These are phyloP conservation scores for Spinus olivaceus DNA, from an alignment of 2,797 vertebrate genomes.

Conservation along the genomic window DNA sequence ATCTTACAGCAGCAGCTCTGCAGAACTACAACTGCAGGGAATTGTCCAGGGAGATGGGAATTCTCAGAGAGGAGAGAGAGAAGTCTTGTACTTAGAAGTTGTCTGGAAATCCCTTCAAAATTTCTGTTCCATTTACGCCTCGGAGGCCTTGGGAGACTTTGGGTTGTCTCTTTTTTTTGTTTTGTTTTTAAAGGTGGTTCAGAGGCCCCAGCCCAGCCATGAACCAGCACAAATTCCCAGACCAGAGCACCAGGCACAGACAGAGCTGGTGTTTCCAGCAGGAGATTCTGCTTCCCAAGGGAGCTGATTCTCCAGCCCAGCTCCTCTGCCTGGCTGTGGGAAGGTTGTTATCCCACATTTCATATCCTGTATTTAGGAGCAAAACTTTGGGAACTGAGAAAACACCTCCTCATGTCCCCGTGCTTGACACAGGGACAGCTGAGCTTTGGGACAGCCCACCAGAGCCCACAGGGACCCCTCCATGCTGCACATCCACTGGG, in stretches of 20 bases:
- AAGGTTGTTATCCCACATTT: not conserved
- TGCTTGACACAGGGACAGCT: rapidly evolving
- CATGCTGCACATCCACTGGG: rapidly evolving
- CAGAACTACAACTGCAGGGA: conserved; percentile 26
- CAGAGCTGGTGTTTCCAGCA: not conserved
- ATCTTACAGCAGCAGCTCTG: not conserved
- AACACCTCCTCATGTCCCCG: rapidly evolving
- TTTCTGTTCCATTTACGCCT: not conserved
- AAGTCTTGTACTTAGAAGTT: not conserved
- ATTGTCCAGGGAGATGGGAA: conserved; percentile 17
- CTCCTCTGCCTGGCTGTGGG: not conserved
- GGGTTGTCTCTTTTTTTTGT: not conserved
- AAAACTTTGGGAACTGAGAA: not conserved
- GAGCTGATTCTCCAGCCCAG: not conserved
- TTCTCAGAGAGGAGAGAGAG: not conserved
- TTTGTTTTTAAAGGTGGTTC: not conserved
- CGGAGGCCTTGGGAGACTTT: not conserved
- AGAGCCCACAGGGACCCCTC: not conserved
- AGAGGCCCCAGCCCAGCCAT: not conserved
- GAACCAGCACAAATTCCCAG: not conserved
- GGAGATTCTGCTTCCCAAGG: not conserved
- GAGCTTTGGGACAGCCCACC: not conserved
- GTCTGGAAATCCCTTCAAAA: not conserved
- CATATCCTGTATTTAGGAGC: not conserved
- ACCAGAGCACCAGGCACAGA: not conserved